Evolutionary conservation across 2,888 invertebrate species (phyloP).

Genomic region (Morpho deidamia): DNA sequence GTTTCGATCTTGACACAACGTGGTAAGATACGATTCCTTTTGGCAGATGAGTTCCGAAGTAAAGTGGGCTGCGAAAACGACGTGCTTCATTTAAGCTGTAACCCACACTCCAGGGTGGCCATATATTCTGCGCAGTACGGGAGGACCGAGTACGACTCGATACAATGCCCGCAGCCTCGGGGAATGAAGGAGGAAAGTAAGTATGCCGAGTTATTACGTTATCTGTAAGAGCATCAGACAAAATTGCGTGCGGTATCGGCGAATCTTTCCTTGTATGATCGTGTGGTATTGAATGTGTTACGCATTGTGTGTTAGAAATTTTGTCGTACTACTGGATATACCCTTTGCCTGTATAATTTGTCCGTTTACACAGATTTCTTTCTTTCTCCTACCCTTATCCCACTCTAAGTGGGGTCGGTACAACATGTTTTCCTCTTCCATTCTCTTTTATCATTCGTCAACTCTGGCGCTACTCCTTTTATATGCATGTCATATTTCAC

Average conservation of each 20-base stretch:
- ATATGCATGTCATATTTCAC: too few relatives aligned
- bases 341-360: too few relatives aligned
- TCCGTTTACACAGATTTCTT: too few relatives aligned
- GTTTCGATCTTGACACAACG: slow-evolving; percentile 6
- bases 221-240: slow-evolving; percentile 23
- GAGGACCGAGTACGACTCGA: slow-evolving; percentile 90
- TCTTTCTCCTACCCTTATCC: too few relatives aligned
- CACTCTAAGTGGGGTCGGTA: too few relatives aligned
- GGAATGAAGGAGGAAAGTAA: slow-evolving; percentile 93
- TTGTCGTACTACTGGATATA: neutral
- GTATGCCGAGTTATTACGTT: slow-evolving; percentile 39
- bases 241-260: slow-evolving; percentile 18
- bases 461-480: too few relatives aligned
- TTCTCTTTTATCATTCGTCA: too few relatives aligned
- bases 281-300: neutral
- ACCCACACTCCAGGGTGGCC: slow-evolving; percentile 91
- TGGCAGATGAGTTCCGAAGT: slow-evolving; percentile 93
- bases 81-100: slow-evolving; percentile 91
- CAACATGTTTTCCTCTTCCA: too few relatives aligned
- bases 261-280: slow-evolving; percentile 14
- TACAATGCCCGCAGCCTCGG: slow-evolving; percentile 90
- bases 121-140: slow-evolving; percentile 96
- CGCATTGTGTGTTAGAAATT: neutral
- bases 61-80: slow-evolving; percentile 96
- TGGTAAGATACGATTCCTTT: slow-evolving; percentile 17